Conservation (phyloP, 2,888 invertebrate species). For the Eupithecia abbreviata region DNA sequence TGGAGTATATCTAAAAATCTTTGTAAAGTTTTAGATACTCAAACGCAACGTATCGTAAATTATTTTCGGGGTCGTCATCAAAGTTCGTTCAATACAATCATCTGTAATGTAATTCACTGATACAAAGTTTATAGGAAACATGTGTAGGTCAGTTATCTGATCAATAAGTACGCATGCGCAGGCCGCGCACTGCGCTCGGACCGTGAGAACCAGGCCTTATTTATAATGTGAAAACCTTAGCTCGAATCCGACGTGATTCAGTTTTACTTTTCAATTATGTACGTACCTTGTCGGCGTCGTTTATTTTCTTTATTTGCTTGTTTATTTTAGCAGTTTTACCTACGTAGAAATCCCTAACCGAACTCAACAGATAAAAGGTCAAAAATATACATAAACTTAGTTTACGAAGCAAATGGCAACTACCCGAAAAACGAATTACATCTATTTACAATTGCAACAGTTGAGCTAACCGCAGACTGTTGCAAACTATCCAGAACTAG, state of each 20-base stretch:
- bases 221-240: slow-evolving; percentile 29
- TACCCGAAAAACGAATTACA: background rate
- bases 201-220: slow-evolving; percentile 25
- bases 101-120: background rate
- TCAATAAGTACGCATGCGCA: background rate
- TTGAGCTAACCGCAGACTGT: background rate
- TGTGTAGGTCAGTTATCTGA: background rate
- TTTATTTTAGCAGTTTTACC: background rate
- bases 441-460: background rate
- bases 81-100: background rate
- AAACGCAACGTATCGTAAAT: background rate
- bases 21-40: background rate
- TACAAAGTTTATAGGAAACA: background rate
- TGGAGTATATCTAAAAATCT: too few relatives aligned
- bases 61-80: background rate
- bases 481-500: background rate
- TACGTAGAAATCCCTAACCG: background rate
- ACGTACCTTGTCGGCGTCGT: background rate
- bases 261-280: slow-evolving; percentile 15
- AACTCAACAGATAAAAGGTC: background rate
- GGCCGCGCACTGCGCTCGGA: slow-evolving; percentile 17
- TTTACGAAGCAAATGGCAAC: background rate
- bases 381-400: background rate
- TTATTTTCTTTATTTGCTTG: background rate
- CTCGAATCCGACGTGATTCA: slow-evolving; percentile 10